Base-by-base conservation (phyloP, 2,113 vertebrate species). In the Anhinga rufa region DNA sequence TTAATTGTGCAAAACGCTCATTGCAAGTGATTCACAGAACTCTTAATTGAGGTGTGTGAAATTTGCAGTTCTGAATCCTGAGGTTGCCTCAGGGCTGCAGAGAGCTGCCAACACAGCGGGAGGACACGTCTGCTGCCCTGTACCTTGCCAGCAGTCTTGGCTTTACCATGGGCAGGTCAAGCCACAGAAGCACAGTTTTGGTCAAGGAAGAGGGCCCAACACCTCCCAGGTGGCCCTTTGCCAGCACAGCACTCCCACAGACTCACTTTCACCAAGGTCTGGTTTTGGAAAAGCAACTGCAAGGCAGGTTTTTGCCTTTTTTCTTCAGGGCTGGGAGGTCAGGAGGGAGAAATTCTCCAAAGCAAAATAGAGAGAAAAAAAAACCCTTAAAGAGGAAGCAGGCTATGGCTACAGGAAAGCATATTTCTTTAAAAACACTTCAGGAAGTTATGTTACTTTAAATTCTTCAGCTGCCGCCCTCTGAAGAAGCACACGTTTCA, bases 361-460 rank as follows among this genome's bases (percentile, higher is more conserved):
- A 96, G 86, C 54, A 90, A 90, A 88, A 82, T 4, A 75, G 80
- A 19, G 32, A 58, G 66, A 71, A n/a, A 86, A 57, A 55, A 80
- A 71, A 77, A 44, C 8, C 10, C 20, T 85, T 82, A 66, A 92
- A 91, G 81, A 91, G 94, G 95, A 96, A 95, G 51, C 42, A 82
- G 74, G 31, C 94, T 93, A 71, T 91, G 31, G 58, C 75, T 76
- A 88, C 86, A 96, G 96, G 96, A 96, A 97, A 92, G 81, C 76
- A 74, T 97, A 93, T 97, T 95, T 97, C 90, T 96, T 95, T 89
- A 75, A 85, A 91, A 93, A 84, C 79, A 95, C 81, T 81, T 93
- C 95, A 96, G 95, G 94, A 97, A 96, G 95, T 95, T 91, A 84
- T 91, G 95, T 71, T 96, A 66, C 88, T 97, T 96, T 91, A 95